A percentile compares a stretch with the other conserved stretches of the same genome.
phyloP scores from a whole-genome alignment of 2,113 vertebrate species.

The Nematolebias whitei region DNA sequence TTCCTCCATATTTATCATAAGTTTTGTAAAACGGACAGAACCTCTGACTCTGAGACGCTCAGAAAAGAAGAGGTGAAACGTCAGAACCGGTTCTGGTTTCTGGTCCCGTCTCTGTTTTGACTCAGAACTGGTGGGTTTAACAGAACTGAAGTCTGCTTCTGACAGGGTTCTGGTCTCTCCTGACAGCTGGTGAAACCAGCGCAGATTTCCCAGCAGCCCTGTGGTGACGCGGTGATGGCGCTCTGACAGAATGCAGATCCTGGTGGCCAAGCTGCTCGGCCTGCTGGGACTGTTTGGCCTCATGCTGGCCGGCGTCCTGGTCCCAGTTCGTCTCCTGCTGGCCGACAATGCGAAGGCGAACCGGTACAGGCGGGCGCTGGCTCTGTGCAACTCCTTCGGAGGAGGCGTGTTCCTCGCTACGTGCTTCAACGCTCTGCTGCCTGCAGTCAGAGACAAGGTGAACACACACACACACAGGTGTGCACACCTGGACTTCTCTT shows the following conservation, averaged over 20 bases:
- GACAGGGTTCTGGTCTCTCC: too few species aligned
- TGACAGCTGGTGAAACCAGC: conserved; percentile 2
- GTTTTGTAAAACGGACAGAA: too few species aligned
- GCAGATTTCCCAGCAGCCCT: neutral
- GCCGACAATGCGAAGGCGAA: conserved; percentile 82
- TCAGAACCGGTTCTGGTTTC: too few species aligned
- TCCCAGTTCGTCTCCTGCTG: conserved; percentile 86
- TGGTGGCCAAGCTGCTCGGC: conserved; percentile 87
- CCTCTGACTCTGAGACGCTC: too few species aligned
- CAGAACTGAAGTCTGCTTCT: too few species aligned
- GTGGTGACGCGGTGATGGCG: conserved; percentile 23
- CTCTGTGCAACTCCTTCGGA: conserved; percentile 88
- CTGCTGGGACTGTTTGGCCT: conserved; percentile 85
- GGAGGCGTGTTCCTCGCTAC: conserved; percentile 93
- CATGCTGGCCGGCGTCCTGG: conserved; percentile 86
- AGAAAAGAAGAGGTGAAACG: too few species aligned
- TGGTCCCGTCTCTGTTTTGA: too few species aligned
- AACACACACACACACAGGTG: neutral
- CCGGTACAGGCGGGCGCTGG: conserved; percentile 78
- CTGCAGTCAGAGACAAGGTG: conserved; percentile 89
- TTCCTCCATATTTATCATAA: too few species aligned
- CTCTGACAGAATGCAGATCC: conserved; percentile 74
- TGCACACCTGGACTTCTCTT: neutral
- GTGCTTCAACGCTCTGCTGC: conserved; percentile 92
- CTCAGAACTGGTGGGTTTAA: too few species aligned